Evolutionary conservation across 2,797 vertebrate species (phyloP).

Genomic region (Heteromormyrus szaboi): DNA sequence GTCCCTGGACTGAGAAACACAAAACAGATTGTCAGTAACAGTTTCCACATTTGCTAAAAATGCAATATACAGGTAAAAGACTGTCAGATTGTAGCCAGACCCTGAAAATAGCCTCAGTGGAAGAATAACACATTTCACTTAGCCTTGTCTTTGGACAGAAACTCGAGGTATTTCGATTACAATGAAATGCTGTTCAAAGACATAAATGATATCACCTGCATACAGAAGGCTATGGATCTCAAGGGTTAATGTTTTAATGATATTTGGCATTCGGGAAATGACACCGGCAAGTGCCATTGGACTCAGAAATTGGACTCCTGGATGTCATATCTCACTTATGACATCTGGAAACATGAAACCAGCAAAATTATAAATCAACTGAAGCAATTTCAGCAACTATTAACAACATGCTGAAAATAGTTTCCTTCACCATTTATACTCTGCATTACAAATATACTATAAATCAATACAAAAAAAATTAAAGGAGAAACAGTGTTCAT

Average conservation of each 20-base stretch:
- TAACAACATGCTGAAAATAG: background rate
- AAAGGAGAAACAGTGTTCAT: background rate
- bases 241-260: background rate
- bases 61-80: conserved; percentile 6
- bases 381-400: background rate
- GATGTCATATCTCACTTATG: background rate
- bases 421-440: background rate
- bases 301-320: background rate
- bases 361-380: background rate
- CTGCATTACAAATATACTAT: background rate
- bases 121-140: background rate
- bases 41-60: background rate
- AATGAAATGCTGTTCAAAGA: background rate
- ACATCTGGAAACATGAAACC: background rate
- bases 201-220: background rate
- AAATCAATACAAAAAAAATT: background rate
- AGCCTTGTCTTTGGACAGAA: background rate
- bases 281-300: background rate
- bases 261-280: background rate
- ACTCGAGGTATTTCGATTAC: background rate
- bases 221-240: background rate
- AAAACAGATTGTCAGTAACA: background rate
- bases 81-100: background rate
- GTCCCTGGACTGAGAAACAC: background rate
- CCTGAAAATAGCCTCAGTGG: background rate